Percentiles rank a stretch among this genome's conserved stretches.
Conservation (phyloP, 2,113 vertebrate genomes). For the Machaerirhynchus nigripectus region DNA sequence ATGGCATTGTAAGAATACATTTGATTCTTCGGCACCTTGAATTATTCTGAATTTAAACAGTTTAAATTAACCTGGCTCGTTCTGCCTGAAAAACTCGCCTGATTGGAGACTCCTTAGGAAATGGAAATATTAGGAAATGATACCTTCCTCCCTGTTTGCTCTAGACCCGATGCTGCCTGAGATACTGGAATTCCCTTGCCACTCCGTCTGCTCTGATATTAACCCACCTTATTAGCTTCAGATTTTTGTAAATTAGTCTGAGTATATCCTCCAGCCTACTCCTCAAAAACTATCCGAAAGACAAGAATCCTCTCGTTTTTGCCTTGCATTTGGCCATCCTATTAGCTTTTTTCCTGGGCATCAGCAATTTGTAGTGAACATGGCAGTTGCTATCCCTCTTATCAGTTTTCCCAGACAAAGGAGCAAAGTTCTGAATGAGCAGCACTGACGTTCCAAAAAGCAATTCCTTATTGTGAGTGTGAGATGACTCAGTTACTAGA, state of each 20-base stretch:
- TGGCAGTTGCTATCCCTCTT: conserved; percentile 40
- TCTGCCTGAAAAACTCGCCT: not conserved
- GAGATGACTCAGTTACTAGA: conserved; percentile 47
- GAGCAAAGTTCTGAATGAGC: conserved; percentile 54
- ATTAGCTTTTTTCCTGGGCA: not conserved
- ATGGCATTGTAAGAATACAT: not conserved
- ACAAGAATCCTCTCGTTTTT: not conserved
- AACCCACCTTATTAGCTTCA: not conserved
- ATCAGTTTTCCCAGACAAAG: conserved; percentile 26
- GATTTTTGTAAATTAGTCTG: not conserved
- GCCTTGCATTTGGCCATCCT: not conserved
- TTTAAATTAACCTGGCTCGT: not conserved
- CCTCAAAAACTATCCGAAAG: not conserved
- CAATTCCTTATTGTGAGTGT: conserved; percentile 46
- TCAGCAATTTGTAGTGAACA: not conserved
- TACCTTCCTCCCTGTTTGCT: not conserved
- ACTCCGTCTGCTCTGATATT: not conserved
- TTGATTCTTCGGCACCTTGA: not conserved
- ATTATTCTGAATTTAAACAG: not conserved
- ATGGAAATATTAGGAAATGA: not conserved
- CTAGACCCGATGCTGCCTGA: not conserved
- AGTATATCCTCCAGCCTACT: not conserved
- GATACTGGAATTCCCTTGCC: not conserved
- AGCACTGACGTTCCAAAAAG: conserved; percentile 32
- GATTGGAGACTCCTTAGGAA: not conserved